Base-by-base conservation (phyloP, 2,888 invertebrate genomes). In the Drosophila greeni region DNA sequence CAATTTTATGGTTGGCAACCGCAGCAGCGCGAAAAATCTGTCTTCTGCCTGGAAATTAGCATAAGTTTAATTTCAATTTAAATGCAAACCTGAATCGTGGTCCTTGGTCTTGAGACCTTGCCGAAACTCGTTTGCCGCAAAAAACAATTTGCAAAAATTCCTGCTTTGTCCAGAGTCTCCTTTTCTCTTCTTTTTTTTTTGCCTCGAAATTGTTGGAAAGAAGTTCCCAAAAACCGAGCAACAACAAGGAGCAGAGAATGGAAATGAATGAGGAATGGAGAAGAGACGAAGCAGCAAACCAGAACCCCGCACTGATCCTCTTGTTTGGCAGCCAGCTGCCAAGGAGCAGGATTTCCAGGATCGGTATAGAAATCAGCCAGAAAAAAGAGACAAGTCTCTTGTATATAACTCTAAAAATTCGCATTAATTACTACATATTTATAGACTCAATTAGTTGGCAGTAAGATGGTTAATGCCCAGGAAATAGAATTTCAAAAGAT, bases 1-100 rank as follows among this genome's bases (percentile, higher is more conserved):
- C 74, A 82, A 82, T 80, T 83, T 80, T 75, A 80, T 80, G 79
- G 75, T 80, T 74, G 69, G 83, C 81, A 83, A 83, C 79, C 74
- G 83, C 67, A 70, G 75, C 70, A 51, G 51, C 29, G 45, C 45
- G 43, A 45, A 31, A 64, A 75, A 82, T 82, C 74, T 64, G 70
- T 72, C 45, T 47, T 47, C 31, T 61, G 57, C 33, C 8, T 47
- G 14, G 37, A 81, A 83, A 80, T 83, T 80, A 83, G 79, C 79
- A 82, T 79, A 83, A 79, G 72, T 67, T 67, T 81, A 82, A 83
- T 80, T 82, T 75, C 64, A 77, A 74, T 81, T 74, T 72, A 36
- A 68, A 65, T 64, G 69, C 69, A 79, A 81, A 78, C 78, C 77
- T 54, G 82, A 82, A 68, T 66, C 39, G 37, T 18, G 51, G 54